These are phyloP conservation scores for Antedon mediterranea DNA, from an alignment of 53 echinoderm and acorn worm genomes.

Conservation along the genomic window DNA sequence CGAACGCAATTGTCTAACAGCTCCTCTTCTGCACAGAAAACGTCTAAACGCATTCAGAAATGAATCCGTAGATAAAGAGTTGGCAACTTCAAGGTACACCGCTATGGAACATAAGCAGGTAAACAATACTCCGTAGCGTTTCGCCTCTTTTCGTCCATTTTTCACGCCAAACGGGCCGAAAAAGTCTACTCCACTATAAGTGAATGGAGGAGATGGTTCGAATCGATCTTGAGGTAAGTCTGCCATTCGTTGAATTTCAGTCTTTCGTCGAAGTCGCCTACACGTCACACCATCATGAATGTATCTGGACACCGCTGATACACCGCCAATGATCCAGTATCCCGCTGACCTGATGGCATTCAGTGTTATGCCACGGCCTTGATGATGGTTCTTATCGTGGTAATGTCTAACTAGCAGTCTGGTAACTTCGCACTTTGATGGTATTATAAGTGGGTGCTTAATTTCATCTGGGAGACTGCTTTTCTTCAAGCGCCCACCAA, in stretches of 20 bases:
- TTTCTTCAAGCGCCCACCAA: conserved; percentile 15
- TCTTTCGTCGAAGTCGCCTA: conserved; percentile 10
- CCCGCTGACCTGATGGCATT: no score
- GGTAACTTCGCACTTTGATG: conserved; percentile 21
- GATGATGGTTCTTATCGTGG: conserved; percentile 13
- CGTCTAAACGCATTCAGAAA: conserved; percentile 29
- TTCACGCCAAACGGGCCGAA: conserved; percentile 37
- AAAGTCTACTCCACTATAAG: conserved; percentile 30
- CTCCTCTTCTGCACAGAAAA: conserved; percentile 34
- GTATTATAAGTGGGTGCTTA: conserved; percentile 25
- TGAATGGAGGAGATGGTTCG: conserved; percentile 35
- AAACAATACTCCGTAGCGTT: conserved; percentile 40
- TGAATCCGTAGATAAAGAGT: conserved; percentile 23
- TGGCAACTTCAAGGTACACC: conserved; percentile 31
- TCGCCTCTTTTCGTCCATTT: conserved; percentile 26
- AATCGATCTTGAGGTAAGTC: conserved; percentile 40
- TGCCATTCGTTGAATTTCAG: conserved; percentile 33
- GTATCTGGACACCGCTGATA: no score
- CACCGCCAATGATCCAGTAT: no score
- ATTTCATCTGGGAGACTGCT: conserved; percentile 5
- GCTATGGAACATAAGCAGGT: conserved; percentile 31
- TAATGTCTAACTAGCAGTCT: conserved; percentile 18
- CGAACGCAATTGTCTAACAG: conserved; percentile 32
- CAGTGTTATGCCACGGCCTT: conserved; percentile 28
- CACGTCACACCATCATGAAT: no score